These are phyloP conservation scores for Albula glossodonta DNA, from an alignment of 2,113 vertebrate genomes.

Conservation along the genomic window DNA sequence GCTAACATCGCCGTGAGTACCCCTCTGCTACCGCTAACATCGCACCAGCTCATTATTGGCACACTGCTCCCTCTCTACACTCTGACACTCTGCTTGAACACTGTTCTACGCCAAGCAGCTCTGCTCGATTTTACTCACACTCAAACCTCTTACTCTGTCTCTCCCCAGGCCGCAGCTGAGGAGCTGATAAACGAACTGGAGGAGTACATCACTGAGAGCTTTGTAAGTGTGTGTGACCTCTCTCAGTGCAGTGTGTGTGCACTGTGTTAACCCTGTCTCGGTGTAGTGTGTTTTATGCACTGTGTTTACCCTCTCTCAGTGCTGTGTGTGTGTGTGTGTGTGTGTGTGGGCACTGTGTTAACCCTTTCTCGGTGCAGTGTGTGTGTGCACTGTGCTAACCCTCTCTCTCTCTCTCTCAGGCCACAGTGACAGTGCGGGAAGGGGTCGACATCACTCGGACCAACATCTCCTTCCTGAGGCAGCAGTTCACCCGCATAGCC, in stretches of 20 bases:
- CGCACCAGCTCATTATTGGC: neutral
- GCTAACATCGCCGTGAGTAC: too few species aligned
- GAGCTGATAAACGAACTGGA: slow-evolving; percentile 78
- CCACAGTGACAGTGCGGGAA: slow-evolving; percentile 80
- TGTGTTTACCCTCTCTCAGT: neutral
- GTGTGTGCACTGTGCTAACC: neutral
- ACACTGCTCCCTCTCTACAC: neutral
- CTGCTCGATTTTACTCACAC: too few species aligned
- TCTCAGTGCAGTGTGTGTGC: neutral
- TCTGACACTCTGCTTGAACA: neutral
- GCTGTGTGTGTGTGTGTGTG: neutral
- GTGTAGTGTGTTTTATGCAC: neutral
- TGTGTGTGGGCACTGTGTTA: neutral
- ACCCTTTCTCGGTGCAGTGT: neutral
- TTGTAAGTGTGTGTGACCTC: slow-evolving; percentile 71
- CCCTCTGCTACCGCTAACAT: too few species aligned
- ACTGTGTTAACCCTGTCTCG: neutral
- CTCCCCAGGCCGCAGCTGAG: slow-evolving; percentile 70
- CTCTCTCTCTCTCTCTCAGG: slow-evolving; percentile 63
- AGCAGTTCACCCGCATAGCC: slow-evolving; percentile 83
- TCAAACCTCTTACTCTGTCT: neutral
- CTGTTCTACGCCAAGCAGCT: too few species aligned
- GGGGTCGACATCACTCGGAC: slow-evolving; percentile 84
- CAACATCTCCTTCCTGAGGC: slow-evolving; percentile 85
- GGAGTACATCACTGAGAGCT: slow-evolving; percentile 85